These are phyloP conservation scores for Labroides dimidiatus DNA, from an alignment of 2,797 vertebrate genomes.

Conservation along the genomic window DNA sequence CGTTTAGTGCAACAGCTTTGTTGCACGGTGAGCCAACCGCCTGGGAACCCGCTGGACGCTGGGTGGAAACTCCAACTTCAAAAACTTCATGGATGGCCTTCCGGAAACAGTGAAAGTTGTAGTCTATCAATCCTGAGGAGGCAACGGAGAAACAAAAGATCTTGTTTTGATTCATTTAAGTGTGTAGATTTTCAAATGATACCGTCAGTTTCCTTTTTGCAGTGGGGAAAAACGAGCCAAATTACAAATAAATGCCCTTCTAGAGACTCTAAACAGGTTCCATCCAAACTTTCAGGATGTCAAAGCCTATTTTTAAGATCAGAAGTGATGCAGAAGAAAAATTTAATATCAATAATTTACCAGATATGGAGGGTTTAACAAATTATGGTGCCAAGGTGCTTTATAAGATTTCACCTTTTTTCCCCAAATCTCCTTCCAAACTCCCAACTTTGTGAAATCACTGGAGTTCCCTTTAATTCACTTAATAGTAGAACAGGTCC, in stretches of 20 bases:
- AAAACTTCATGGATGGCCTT: constrained; percentile 99
- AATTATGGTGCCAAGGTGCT: too few species aligned
- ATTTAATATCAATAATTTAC: too few species aligned
- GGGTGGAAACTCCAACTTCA: constrained; percentile 93
- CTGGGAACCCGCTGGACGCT: constrained; percentile 85
- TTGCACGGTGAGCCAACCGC: constrained; percentile 87
- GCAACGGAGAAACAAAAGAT: background rate
- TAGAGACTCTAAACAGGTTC: too few species aligned
- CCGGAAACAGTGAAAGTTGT: constrained; percentile 99
- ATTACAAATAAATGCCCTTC: too few species aligned
- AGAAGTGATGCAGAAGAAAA: too few species aligned
- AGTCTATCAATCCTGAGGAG: constrained; percentile 95
- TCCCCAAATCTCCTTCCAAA: background rate
- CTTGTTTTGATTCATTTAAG: background rate
- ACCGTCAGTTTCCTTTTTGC: too few species aligned
- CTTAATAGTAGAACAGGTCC: background rate
- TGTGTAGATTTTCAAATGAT: background rate
- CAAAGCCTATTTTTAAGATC: too few species aligned
- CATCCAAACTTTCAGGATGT: too few species aligned
- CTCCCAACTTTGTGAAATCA: background rate
- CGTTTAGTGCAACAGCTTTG: constrained; percentile 95
- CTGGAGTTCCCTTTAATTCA: background rate
- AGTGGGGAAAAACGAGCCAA: too few species aligned
- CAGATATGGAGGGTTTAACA: too few species aligned
- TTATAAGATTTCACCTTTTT: background rate